Evolutionary conservation across 2,113 vertebrate species (phyloP).

Genomic region (Trichomycterus rosablanca): DNA sequence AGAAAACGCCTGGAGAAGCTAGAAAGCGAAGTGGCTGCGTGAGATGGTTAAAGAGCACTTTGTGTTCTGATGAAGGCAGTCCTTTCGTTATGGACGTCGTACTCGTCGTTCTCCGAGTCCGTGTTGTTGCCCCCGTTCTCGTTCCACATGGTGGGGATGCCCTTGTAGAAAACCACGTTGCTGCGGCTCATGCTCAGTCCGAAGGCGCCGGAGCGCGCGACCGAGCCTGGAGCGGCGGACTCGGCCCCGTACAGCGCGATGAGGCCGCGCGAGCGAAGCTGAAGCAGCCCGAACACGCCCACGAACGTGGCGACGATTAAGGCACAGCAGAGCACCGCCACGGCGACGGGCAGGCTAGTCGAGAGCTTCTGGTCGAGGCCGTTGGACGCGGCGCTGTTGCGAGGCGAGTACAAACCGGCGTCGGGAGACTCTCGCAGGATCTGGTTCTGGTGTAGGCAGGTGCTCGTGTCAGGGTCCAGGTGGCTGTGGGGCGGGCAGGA

Average conservation of each 20-base stretch:
- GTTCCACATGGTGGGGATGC: constrained; percentile 90
- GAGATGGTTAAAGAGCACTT: constrained; percentile 88
- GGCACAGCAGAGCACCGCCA: constrained; percentile 85
- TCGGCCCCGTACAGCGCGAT: constrained; percentile 77
- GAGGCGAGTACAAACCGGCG: constrained; percentile 41
- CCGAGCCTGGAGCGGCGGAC: constrained; percentile 51
- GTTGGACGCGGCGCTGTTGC: not conserved
- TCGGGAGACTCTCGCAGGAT: constrained; percentile 81
- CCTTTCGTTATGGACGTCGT: constrained; percentile 83
- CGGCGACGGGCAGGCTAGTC: constrained; percentile 71
- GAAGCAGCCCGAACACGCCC: constrained; percentile 82
- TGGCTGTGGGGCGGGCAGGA: constrained; percentile 84
- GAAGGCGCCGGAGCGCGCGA: constrained; percentile 41
- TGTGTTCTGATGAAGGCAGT: constrained; percentile 99
- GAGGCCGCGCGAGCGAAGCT: constrained; percentile 78
- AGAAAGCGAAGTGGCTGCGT: constrained; percentile 24
- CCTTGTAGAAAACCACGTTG: constrained; percentile 83
- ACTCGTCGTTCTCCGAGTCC: constrained; percentile 86
- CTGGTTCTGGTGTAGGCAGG: constrained; percentile 83
- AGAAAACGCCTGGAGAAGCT: constrained; percentile 37
- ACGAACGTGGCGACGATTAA: constrained; percentile 81
- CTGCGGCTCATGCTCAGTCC: constrained; percentile 55
- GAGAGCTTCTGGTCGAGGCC: constrained; percentile 24
- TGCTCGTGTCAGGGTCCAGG: constrained; percentile 70
- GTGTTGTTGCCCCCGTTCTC: constrained; percentile 80